These are phyloP conservation scores for Calliscelio sp. DNA, from an alignment of 2,888 invertebrate species.

Conservation along the genomic window DNA sequence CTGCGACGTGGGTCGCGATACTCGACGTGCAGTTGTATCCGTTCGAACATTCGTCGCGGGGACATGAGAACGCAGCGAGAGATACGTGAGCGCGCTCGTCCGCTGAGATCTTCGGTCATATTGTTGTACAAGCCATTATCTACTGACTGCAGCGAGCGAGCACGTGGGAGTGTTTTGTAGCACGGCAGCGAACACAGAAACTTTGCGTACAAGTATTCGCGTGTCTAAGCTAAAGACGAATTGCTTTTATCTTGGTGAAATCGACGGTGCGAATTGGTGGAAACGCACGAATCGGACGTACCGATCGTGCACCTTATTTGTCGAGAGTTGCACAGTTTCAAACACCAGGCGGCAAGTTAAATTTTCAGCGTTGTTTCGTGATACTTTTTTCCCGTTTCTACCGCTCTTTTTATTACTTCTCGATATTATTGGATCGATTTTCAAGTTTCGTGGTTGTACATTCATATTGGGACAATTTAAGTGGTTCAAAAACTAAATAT, in stretches of 20 bases:
- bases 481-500: no score
- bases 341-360: not conserved
- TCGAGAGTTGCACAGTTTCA: constrained; percentile 31
- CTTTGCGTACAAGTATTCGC: constrained; percentile 58
- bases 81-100: constrained; percentile 57
- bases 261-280: constrained; percentile 63
- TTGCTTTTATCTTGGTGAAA: constrained; percentile 57
- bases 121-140: constrained; percentile 81
- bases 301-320: constrained; percentile 54
- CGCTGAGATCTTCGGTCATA: constrained; percentile 65
- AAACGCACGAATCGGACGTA: constrained; percentile 54
- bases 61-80: constrained; percentile 59
- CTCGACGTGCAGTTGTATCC: constrained; percentile 44
- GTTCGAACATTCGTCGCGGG: constrained; percentile 46
- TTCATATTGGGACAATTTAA: no score
- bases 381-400: not conserved
- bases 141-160: constrained; percentile 77
- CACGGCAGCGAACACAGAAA: constrained; percentile 59
- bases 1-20: constrained; percentile 64
- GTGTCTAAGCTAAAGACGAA: constrained; percentile 64
- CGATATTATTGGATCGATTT: no score
- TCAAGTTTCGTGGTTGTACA: no score
- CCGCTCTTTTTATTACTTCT: no score
- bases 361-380: constrained; percentile 17
- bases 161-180: constrained; percentile 67